Conservation (phyloP, 2,113 vertebrate species). For the Pelodiscus sinensis region DNA sequence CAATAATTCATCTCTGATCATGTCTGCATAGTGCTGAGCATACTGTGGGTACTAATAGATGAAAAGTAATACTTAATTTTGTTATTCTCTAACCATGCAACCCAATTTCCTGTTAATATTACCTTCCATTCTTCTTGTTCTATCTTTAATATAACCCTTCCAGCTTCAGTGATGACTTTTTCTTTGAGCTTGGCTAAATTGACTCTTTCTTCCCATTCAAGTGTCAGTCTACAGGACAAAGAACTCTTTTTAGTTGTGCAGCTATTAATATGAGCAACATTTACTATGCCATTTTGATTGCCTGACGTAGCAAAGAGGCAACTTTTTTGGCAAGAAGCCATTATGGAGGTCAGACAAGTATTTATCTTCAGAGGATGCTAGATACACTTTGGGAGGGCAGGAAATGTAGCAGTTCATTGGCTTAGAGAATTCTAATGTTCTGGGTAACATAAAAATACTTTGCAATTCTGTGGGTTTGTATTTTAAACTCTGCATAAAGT, state of each 20-base stretch:
- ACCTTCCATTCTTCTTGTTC: constrained; percentile 98
- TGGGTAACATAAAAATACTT: neutral
- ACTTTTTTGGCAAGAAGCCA: neutral
- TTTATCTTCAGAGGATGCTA: neutral
- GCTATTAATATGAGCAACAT: neutral
- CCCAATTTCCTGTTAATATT: neutral
- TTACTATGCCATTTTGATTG: neutral
- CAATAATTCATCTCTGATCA: neutral
- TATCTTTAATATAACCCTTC: constrained; percentile 88
- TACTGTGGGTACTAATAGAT: neutral
- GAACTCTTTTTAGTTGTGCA: constrained; percentile 9
- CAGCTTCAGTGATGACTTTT: constrained; percentile 88
- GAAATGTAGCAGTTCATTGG: neutral
- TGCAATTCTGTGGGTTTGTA: neutral
- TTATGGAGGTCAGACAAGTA: neutral
- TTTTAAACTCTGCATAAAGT: neutral
- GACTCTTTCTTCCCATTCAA: constrained; percentile 90
- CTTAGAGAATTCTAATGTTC: neutral
- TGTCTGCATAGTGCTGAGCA: neutral
- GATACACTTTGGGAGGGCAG: neutral
- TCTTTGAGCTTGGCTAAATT: constrained; percentile 87
- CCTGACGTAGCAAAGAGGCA: neutral
- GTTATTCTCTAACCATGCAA: neutral
- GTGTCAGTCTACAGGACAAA: constrained; percentile 76
- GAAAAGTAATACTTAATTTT: constrained; percentile 1